Percentiles rank a stretch among this genome's conserved stretches.
phyloP scores from a whole-genome alignment of 1,140 invertebrate species.

The Aradophagus sp. region DNA sequence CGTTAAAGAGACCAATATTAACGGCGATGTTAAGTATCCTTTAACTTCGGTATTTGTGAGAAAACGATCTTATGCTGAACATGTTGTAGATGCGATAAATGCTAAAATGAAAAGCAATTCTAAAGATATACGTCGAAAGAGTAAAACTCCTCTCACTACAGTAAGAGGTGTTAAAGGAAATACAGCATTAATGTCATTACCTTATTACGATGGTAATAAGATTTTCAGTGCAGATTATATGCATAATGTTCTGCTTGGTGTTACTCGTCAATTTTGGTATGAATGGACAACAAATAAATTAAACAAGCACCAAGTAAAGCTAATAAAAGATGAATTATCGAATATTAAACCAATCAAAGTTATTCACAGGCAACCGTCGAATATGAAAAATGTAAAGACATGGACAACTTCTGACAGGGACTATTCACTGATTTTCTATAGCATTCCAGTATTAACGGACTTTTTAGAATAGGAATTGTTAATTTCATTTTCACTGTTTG shows the following conservation, averaged over 20 bases:
- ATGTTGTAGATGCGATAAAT: slow-evolving; percentile 18
- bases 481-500: slow-evolving; percentile 22
- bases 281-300: slow-evolving; percentile 7
- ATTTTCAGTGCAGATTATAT: slow-evolving; percentile 32
- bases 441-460: slow-evolving; percentile 3
- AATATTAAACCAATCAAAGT: slow-evolving; percentile 17
- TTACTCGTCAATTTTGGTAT: slow-evolving; percentile 44
- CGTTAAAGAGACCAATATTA: not conserved
- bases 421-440: slow-evolving; percentile 33
- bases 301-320: slow-evolving; percentile 2
- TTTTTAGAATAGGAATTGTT: slow-evolving; percentile 16
- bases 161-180: slow-evolving; percentile 48
- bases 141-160: not conserved
- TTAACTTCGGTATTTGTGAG: not conserved
- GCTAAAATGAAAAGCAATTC: slow-evolving; percentile 4
- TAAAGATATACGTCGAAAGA: too few relatives aligned
- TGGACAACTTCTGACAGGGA: slow-evolving; percentile 40
- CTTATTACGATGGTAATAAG: slow-evolving; percentile 45
- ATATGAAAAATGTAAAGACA: slow-evolving; percentile 6
- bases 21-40: slow-evolving; percentile 20
- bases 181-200: slow-evolving; percentile 13
- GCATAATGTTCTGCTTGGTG: slow-evolving; percentile 46
- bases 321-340: not conserved
- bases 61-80: slow-evolving; percentile 27
- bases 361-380: slow-evolving; percentile 15